phyloP scores from a whole-genome alignment of 2,113 vertebrate species.

The Madoqua kirkii region DNA sequence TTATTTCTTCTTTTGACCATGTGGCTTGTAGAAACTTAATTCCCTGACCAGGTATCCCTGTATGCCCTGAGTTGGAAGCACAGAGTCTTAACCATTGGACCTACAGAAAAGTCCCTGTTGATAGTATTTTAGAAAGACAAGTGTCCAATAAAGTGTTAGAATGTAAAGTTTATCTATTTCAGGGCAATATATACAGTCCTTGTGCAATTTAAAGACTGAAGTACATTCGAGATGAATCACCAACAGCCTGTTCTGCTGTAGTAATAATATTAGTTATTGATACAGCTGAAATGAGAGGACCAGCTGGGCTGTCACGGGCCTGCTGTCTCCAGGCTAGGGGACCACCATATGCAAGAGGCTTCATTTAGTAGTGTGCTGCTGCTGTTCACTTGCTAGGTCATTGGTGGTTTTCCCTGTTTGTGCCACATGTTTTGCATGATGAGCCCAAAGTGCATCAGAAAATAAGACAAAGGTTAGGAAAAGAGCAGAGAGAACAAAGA shows the following conservation, averaged over 20 bases:
- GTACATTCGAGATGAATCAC: neutral
- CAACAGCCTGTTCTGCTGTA: neutral
- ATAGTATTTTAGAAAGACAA: neutral
- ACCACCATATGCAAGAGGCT: neutral
- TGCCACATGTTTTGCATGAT: neutral
- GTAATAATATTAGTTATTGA: neutral
- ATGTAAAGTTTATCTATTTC: neutral
- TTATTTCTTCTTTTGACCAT: neutral
- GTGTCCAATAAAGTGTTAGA: neutral
- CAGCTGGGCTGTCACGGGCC: neutral
- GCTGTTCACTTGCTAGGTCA: neutral
- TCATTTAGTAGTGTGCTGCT: neutral
- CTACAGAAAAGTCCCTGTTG: neutral
- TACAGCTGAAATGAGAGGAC: neutral
- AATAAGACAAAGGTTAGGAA: slow-evolving; percentile 22
- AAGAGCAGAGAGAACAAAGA: neutral
- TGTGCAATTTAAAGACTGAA: neutral
- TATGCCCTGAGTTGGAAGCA: neutral
- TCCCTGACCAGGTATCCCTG: neutral
- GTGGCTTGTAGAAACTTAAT: neutral
- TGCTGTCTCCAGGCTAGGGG: neutral
- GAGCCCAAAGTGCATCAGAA: slow-evolving; percentile 2
- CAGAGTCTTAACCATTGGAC: neutral
- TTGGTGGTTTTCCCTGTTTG: neutral
- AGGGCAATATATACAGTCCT: neutral